Evolutionary conservation across 2,888 invertebrate genomes (phyloP).

Genomic region (Dolomedes plantarius): DNA sequence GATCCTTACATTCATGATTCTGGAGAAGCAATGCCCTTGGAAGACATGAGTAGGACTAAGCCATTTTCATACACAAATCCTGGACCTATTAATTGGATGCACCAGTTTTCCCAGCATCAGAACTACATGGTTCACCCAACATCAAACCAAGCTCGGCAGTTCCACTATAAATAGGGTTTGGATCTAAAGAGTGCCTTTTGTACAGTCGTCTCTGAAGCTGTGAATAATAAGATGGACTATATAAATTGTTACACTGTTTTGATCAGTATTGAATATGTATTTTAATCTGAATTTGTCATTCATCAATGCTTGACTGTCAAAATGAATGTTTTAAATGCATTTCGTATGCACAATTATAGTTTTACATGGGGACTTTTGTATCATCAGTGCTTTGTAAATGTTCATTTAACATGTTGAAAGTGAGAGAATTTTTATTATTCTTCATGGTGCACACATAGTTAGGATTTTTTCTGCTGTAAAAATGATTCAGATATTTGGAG

Average conservation of each 20-base stretch:
- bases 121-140: constrained; percentile 68
- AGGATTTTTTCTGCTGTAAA: not conserved
- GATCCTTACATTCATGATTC: constrained; percentile 56
- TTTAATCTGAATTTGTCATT: constrained; percentile 1
- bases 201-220: constrained; percentile 17
- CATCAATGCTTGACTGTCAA: not conserved
- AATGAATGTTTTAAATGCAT: constrained; percentile 16
- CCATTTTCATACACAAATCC: constrained; percentile 71
- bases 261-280: constrained; percentile 4
- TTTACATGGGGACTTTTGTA: not conserved
- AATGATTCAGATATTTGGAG: not conserved
- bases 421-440: not conserved
- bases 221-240: constrained; percentile 29
- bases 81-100: constrained; percentile 67
- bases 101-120: constrained; percentile 57
- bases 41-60: constrained; percentile 70
- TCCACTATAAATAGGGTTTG: constrained; percentile 55
- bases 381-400: not conserved
- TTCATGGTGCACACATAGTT: not conserved
- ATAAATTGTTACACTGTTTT: not conserved
- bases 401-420: not conserved
- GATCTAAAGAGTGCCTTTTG: constrained; percentile 56
- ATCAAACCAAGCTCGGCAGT: constrained; percentile 53
- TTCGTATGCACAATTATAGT: not conserved
- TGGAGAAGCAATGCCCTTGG: constrained; percentile 63